phyloP scores from a whole-genome alignment of 2,797 vertebrate genomes.

The Centroberyx gerrardi region DNA sequence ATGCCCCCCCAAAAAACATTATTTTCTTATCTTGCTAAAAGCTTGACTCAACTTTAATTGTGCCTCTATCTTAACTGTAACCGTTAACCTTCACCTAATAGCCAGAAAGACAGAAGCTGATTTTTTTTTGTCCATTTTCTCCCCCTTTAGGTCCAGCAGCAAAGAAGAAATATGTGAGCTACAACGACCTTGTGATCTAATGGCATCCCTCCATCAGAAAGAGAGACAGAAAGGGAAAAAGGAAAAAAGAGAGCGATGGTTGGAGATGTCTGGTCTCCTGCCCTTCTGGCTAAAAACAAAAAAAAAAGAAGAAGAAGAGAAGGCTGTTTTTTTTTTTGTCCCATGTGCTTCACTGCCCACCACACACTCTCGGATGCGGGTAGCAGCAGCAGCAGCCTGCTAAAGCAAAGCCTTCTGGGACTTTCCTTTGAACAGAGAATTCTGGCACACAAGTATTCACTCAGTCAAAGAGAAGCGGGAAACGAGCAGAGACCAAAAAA shows the following conservation, averaged over 20 bases:
- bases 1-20: too few species aligned
- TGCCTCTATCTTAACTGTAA: not conserved
- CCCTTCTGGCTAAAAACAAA: constrained; percentile 61
- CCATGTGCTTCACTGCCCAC: constrained; percentile 68
- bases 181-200: constrained; percentile 96
- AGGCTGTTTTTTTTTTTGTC: constrained; percentile 67
- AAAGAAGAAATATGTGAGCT: constrained; percentile 96
- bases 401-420: constrained; percentile 58
- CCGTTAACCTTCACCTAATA: constrained; percentile 10
- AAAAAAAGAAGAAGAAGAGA: constrained; percentile 17
- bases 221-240: constrained; percentile 47
- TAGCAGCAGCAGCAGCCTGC: constrained; percentile 12
- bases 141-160: constrained; percentile 90
- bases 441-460: constrained; percentile 26
- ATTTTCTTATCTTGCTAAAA: too few species aligned
- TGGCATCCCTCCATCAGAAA: constrained; percentile 62
- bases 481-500: not conserved
- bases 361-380: constrained; percentile 39
- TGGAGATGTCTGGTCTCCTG: constrained; percentile 77
- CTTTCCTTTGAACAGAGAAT: constrained; percentile 32
- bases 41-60: constrained; percentile 5
- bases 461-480: constrained; percentile 32
- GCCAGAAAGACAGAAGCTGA: not conserved
- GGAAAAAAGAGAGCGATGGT: constrained; percentile 48
- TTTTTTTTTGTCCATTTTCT: constrained; percentile 14